phyloP scores from a whole-genome alignment of 1,140 invertebrate genomes.

The Diabrotica virgifera region DNA sequence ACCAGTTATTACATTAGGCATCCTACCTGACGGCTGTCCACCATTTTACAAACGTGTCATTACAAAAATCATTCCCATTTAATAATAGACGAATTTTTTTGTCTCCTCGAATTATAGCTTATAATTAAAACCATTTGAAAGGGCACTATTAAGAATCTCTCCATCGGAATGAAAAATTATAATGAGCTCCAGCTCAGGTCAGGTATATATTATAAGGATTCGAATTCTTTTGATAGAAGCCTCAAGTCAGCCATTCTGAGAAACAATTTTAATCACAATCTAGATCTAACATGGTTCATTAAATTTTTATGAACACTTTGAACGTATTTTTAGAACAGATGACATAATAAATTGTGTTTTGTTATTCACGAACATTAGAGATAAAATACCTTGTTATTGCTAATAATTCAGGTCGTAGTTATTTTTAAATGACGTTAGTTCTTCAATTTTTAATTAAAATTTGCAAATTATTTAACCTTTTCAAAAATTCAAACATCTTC shows the following conservation, averaged over 20 bases:
- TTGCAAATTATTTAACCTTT: no score
- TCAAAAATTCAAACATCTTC: no score
- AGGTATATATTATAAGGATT: neutral
- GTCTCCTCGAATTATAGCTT: neutral
- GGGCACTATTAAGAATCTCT: slow-evolving; percentile 3
- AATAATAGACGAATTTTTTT: slow-evolving; percentile 3
- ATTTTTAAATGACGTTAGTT: no score
- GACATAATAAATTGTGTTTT: slow-evolving; percentile 3
- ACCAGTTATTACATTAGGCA: neutral
- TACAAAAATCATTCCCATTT: neutral
- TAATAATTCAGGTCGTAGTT: no score
- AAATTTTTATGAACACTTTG: neutral
- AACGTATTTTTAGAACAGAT: slow-evolving; percentile 3
- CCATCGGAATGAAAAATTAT: neutral
- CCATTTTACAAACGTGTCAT: slow-evolving; percentile 1
- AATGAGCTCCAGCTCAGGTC: neutral
- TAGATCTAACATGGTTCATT: slow-evolving; percentile 1
- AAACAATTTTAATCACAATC: neutral
- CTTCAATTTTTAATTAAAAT: no score
- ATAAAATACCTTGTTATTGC: neutral
- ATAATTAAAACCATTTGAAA: neutral
- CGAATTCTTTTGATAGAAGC: slow-evolving; percentile 2
- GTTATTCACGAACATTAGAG: neutral
- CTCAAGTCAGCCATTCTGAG: neutral
- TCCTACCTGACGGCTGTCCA: neutral